Conservation (phyloP, 2,888 invertebrate species). For the Dasypolia templi region DNA sequence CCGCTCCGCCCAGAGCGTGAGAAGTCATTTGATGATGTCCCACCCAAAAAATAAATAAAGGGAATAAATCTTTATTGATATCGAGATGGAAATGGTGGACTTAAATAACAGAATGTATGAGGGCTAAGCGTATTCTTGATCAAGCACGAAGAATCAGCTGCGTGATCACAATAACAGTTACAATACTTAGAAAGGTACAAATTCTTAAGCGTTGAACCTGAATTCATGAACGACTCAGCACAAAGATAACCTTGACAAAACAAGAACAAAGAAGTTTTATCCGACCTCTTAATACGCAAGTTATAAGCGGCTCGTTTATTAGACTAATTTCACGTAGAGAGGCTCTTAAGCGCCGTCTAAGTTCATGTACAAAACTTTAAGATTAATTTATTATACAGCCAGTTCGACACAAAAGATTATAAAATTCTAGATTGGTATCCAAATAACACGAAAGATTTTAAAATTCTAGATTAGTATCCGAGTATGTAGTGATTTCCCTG, state of each 20-base stretch:
- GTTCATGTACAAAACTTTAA: conserved; percentile 21
- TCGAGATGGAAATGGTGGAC: neutral
- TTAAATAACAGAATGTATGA: neutral
- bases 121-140: neutral
- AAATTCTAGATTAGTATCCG: neutral
- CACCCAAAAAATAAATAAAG: no score
- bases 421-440: no score
- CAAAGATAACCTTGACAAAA: conserved; percentile 3
- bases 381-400: conserved; percentile 6
- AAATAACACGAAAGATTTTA: no score
- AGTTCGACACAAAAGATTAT: neutral
- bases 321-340: conserved; percentile 25
- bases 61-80: neutral
- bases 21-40: no score
- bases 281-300: conserved; percentile 16
- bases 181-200: no score
- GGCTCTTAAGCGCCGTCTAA: neutral
- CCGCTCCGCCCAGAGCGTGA: no score
- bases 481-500: neutral
- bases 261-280: conserved; percentile 35
- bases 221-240: neutral
- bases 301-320: conserved; percentile 10
- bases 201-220: neutral
- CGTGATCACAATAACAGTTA: neutral
- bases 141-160: neutral